These are phyloP conservation scores for Scarus forsteni DNA, from an alignment of 2,797 vertebrate genomes.

Conservation along the genomic window DNA sequence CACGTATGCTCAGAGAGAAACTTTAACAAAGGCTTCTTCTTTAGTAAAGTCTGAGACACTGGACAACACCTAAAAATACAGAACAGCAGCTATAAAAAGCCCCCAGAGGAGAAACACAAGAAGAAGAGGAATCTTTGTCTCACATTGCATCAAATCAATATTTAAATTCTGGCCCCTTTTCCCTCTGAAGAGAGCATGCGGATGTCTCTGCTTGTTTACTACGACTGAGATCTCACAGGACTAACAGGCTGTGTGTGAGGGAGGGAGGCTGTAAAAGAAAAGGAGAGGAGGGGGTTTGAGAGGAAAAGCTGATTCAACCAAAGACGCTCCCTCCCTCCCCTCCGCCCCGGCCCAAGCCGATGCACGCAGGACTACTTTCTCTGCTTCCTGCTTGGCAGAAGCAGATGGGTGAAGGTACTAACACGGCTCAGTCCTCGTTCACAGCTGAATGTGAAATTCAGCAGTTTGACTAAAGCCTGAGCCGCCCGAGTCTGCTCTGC, in stretches of 20 bases:
- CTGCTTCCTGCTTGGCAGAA: conserved; percentile 41
- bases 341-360: conserved; percentile 32
- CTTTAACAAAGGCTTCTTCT: conserved; percentile 2
- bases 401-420: conserved; percentile 42
- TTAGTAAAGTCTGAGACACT: conserved; percentile 10
- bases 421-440: conserved; percentile 19
- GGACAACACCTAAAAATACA: conserved; percentile 41
- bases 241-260: conserved; percentile 45
- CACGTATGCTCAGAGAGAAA: background rate
- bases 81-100: conserved; percentile 44
- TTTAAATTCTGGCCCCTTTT: conserved; percentile 64
- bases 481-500: conserved; percentile 14
- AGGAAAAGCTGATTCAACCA: conserved; percentile 67
- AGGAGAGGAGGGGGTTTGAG: conserved; percentile 23
- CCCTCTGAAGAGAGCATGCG: conserved; percentile 47
- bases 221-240: conserved; percentile 55
- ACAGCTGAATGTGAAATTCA: conserved; percentile 57
- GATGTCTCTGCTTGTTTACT: conserved; percentile 68
- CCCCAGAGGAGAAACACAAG: conserved; percentile 12
- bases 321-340: conserved; percentile 45
- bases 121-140: conserved; percentile 51
- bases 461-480: conserved; percentile 50
- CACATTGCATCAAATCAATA: conserved; percentile 70
- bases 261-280: conserved; percentile 34
- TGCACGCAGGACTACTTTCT: conserved; percentile 30